A percentile compares a stretch with the other conserved stretches of the same genome.
These are phyloP conservation scores for Rousettus leschenaultii DNA, from an alignment of 2,113 vertebrate genomes.

Conservation along the genomic window DNA sequence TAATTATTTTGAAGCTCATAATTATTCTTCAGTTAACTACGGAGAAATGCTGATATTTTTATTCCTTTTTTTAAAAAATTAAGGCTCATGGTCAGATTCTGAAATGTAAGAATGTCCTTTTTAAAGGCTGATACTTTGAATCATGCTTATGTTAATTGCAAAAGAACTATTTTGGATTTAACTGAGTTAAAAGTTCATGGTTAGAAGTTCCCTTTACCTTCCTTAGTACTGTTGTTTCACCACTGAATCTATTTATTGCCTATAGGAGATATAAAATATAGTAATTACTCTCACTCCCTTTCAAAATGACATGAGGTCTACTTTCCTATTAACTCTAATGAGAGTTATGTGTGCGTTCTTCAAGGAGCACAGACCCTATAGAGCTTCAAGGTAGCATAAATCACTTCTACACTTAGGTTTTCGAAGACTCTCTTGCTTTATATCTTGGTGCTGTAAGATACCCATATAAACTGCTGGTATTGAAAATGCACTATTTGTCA, in stretches of 20 bases:
- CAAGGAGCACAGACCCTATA: slow-evolving; percentile 46
- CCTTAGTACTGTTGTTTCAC: slow-evolving; percentile 41
- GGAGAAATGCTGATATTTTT: slow-evolving; percentile 52
- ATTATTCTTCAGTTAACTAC: slow-evolving; percentile 77
- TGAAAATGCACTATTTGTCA: slow-evolving; percentile 50
- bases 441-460: slow-evolving; percentile 35
- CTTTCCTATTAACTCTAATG: slow-evolving; percentile 78
- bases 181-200: slow-evolving; percentile 38
- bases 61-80: slow-evolving; percentile 30
- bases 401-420: slow-evolving; percentile 52
- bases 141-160: slow-evolving; percentile 69
- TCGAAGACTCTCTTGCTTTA: slow-evolving; percentile 37
- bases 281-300: slow-evolving; percentile 65
- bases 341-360: slow-evolving; percentile 68
- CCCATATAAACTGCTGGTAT: slow-evolving; percentile 23
- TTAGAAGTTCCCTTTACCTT: slow-evolving; percentile 26
- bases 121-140: slow-evolving; percentile 56
- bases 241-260: slow-evolving; percentile 64
- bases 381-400: slow-evolving; percentile 68
- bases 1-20: slow-evolving; percentile 80
- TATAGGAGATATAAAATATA: slow-evolving; percentile 70
- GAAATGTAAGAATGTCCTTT: slow-evolving; percentile 47
- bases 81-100: not conserved
- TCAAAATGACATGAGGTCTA: slow-evolving; percentile 67
- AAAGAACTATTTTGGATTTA: slow-evolving; percentile 52